Conservation (phyloP, 2,797 vertebrate genomes). For the Gambusia yucatana region DNA sequence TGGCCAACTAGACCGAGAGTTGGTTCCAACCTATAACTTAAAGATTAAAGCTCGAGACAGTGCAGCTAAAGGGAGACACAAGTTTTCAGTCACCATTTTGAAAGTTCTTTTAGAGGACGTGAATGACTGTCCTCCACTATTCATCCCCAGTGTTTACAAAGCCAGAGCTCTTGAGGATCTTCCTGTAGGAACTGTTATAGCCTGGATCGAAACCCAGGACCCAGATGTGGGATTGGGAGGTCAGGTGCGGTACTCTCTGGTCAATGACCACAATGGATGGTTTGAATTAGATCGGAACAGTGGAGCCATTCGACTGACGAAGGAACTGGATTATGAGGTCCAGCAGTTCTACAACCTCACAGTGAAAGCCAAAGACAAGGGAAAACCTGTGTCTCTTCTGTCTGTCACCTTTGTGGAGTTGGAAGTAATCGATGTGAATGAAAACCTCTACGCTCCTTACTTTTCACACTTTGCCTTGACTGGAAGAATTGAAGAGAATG, state of each 20-base stretch:
- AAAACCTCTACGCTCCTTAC: slow-evolving; percentile 94
- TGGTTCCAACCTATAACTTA: slow-evolving; percentile 85
- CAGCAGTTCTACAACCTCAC: slow-evolving; percentile 97
- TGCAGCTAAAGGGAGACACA: slow-evolving; percentile 86
- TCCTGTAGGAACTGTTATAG: slow-evolving; percentile 91
- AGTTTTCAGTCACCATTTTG: slow-evolving; percentile 86
- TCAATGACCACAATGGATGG: slow-evolving; percentile 90
- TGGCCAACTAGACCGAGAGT: slow-evolving; percentile 92
- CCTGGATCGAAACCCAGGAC: slow-evolving; percentile 96
- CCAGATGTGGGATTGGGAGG: slow-evolving; percentile 93
- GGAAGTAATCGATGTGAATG: slow-evolving; percentile 96
- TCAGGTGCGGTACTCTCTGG: slow-evolving; percentile 91
- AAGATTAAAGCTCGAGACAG: slow-evolving; percentile 95
- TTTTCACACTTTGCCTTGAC: slow-evolving; percentile 90
- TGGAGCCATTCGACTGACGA: slow-evolving; percentile 91
- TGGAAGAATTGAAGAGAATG: slow-evolving; percentile 92
- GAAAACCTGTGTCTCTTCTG: slow-evolving; percentile 91
- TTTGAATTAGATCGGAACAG: slow-evolving; percentile 94
- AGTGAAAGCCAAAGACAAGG: slow-evolving; percentile 94
- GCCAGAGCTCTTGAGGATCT: slow-evolving; percentile 94
- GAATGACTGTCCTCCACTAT: slow-evolving; percentile 94
- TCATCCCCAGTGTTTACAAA: slow-evolving; percentile 90
- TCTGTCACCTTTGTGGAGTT: slow-evolving; percentile 94
- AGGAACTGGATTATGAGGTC: slow-evolving; percentile 94
- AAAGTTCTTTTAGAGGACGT: slow-evolving; percentile 90